Evolutionary conservation across 2,113 vertebrate species (phyloP).

Genomic region (Ovis canadensis): DNA sequence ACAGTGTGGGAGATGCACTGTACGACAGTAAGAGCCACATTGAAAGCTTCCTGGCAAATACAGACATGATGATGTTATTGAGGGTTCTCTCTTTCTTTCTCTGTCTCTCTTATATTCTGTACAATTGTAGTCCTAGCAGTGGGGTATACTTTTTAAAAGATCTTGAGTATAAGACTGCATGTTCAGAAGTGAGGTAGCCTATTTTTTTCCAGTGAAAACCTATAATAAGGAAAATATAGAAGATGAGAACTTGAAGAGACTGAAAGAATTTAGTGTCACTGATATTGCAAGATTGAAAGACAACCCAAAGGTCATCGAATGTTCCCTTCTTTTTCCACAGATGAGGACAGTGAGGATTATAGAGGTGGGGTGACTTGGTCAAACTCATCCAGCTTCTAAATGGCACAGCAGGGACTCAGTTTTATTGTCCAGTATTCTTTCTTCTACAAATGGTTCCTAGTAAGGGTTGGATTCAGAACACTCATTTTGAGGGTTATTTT

Average conservation of each 20-base stretch:
- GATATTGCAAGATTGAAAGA: not conserved
- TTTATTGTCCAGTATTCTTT: not conserved
- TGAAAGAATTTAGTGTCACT: not conserved
- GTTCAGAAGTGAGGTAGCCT: not conserved
- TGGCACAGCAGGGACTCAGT: not conserved
- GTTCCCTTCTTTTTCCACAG: not conserved
- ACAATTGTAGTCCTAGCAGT: not conserved
- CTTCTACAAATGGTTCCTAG: not conserved
- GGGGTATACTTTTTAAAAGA: not conserved
- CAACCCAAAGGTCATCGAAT: not conserved
- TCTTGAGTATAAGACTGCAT: not conserved
- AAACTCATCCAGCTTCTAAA: not conserved
- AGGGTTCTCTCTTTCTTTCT: no score
- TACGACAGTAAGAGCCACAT: rapidly evolving
- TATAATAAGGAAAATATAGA: not conserved
- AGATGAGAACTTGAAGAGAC: not conserved
- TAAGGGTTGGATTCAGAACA: not conserved
- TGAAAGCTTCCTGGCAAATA: not conserved
- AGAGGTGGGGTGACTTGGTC: not conserved
- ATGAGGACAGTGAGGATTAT: not conserved
- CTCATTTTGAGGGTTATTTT: not conserved
- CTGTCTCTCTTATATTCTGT: not conserved
- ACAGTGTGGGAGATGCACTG: not conserved
- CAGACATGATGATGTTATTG: not conserved
- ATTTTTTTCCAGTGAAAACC: not conserved